Base-by-base conservation (phyloP, 2,113 vertebrate species). In the Pachycephala philippinensis region DNA sequence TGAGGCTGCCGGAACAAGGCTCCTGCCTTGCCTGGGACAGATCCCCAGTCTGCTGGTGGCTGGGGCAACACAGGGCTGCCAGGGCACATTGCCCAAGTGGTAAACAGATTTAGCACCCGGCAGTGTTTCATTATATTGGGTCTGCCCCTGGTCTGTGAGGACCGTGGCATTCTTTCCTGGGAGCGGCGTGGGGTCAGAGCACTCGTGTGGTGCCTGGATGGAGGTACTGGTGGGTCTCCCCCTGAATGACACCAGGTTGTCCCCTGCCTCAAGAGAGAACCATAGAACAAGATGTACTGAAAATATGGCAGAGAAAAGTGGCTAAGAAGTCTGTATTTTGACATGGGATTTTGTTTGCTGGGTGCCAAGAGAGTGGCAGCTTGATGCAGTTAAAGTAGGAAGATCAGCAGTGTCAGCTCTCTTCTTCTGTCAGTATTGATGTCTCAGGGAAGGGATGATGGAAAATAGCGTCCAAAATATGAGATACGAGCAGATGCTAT, bases 101-200 rank as follows among this genome's bases (percentile, higher is more conserved):
- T 87, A 35, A 84, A 52, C 49, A 44, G 78, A 31, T 72, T 28
- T 52, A 82, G 26, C 49, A 42, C 9, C 5, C 11, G 2, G 45
- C 40, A 71, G 70, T 26, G 37, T 93, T 87, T 85, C 50, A 1
- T 49, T 4, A 5, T 19, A 40, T 52, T 76, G 87, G 45, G 22
- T 35, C 40, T 66, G 45, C 0, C 2, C 64, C 59, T 0, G 9
- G 13, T 42, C 22, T 42, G 6, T 44, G 63, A 70, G 60, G 47
- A 37, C 35, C 0, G 0, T 13, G 35, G 9, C 0, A 2, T 21
- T 80, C 40, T 45, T 85, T 60, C 65, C 57, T 21, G 57, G 76
- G 64, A 69, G 37, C 0, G 0, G 20, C 0, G 1, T 0, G 1
- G 61, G 31, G 10, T 71, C n/a, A 18, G 52, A 76, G 23, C 12